Evolutionary conservation across 1,140 invertebrate species (phyloP).

Genomic region (Periplaneta americana): DNA sequence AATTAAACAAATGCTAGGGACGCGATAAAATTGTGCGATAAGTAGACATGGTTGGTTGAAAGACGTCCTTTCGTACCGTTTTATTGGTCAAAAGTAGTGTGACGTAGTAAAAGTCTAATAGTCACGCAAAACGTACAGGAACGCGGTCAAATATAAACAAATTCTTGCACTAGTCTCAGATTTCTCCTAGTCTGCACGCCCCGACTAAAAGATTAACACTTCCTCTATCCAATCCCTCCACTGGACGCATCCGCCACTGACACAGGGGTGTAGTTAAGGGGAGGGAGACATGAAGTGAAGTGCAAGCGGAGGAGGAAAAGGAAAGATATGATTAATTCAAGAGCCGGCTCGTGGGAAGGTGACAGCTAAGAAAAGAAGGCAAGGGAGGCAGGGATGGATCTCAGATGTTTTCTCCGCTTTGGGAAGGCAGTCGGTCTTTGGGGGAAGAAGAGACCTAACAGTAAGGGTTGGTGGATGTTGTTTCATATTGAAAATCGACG

Average conservation of each 20-base stretch:
- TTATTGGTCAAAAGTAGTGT: no score
- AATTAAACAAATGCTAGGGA: no score
- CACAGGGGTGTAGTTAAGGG: background rate
- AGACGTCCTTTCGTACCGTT: no score
- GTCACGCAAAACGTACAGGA: no score
- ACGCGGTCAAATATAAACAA: background rate
- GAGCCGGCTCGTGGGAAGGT: background rate
- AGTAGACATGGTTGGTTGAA: no score
- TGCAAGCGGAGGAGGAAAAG: no score
- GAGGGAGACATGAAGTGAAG: background rate
- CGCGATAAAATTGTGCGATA: no score
- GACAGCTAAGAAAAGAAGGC: background rate
- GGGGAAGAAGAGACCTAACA: background rate
- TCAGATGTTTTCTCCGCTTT: background rate
- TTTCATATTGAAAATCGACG: background rate
- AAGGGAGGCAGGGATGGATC: background rate
- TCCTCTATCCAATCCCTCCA: background rate
- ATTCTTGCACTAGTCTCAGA: background rate
- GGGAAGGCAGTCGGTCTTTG: background rate
- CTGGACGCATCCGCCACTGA: background rate
- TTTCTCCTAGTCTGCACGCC: background rate
- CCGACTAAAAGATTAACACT: no score
- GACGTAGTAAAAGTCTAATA: background rate
- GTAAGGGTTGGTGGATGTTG: background rate
- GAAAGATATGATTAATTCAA: background rate